These are phyloP conservation scores for Hydrozoanthus gracilis DNA, from an alignment of 92 coral and sea anemone species.

Conservation along the genomic window DNA sequence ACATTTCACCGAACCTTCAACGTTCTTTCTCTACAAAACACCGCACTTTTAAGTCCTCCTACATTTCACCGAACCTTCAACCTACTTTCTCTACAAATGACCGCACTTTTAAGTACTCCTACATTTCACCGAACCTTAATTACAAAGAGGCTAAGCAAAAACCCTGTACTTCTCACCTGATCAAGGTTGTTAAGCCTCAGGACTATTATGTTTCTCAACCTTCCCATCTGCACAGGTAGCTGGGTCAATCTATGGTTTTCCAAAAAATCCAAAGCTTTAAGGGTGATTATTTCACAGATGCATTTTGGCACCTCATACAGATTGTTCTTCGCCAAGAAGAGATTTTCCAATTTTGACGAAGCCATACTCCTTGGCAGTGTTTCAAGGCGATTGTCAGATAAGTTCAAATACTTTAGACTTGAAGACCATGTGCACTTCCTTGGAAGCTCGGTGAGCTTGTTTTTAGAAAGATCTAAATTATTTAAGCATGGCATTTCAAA, in stretches of 20 bases:
- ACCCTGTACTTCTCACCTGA: constrained; percentile 72
- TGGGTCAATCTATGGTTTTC: constrained; percentile 81
- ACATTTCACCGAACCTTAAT: too few species aligned
- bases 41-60: too few species aligned
- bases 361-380: constrained; percentile 79
- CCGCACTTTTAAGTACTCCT: too few species aligned
- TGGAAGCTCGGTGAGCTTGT: constrained; percentile 84
- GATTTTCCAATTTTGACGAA: constrained; percentile 66
- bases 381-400: constrained; percentile 74
- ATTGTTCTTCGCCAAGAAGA: constrained; percentile 79
- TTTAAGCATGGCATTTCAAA: constrained; percentile 76
- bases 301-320: constrained; percentile 85
- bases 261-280: constrained; percentile 81
- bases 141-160: too few species aligned
- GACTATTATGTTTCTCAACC: constrained; percentile 70
- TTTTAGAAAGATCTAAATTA: constrained; percentile 70
- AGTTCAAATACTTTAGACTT: constrained; percentile 70
- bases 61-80: too few species aligned
- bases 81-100: too few species aligned
- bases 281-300: constrained; percentile 82
- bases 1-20: too few species aligned
- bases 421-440: constrained; percentile 75
- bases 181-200: constrained; percentile 81
- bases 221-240: constrained; percentile 92
- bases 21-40: too few species aligned